phyloP scores from a whole-genome alignment of 2,113 vertebrate genomes.

The Anser brachyrhynchus region DNA sequence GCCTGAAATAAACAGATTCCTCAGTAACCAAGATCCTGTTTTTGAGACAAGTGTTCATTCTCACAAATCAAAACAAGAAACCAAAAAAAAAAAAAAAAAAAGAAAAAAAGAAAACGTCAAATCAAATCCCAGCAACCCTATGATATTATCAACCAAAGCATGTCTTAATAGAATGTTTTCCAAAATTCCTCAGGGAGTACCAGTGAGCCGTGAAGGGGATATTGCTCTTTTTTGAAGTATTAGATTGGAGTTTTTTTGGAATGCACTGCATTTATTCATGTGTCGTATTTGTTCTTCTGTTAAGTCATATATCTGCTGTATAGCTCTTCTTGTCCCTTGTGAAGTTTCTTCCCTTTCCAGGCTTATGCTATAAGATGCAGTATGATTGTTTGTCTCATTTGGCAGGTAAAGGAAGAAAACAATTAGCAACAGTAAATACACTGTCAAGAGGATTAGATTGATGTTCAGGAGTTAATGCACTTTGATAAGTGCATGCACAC shows the following conservation, averaged over 20 bases:
- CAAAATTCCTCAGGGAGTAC: conserved; percentile 33
- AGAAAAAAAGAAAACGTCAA: conserved; percentile 38
- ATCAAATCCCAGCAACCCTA: conserved; percentile 3
- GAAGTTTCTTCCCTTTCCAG: not conserved
- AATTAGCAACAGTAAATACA: not conserved
- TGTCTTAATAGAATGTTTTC: conserved; percentile 27
- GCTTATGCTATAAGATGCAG: not conserved
- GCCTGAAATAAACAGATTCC: conserved; percentile 59
- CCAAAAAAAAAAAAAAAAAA: conserved; percentile 44
- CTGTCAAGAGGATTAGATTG: not conserved
- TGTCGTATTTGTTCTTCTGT: conserved; percentile 2
- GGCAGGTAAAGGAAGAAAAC: not conserved
- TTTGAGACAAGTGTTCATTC: conserved; percentile 62
- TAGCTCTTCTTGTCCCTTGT: not conserved
- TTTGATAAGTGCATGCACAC: not conserved
- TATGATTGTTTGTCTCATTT: not conserved
- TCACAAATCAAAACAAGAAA: conserved; percentile 51
- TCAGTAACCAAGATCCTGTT: conserved; percentile 67
- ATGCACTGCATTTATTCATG: not conserved
- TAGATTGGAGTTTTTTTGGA: not conserved
- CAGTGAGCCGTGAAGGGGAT: conserved; percentile 30
- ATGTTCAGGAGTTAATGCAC: not conserved
- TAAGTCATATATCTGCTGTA: not conserved
- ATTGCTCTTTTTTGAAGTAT: conserved; percentile 16
- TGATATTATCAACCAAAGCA: conserved; percentile 28